phyloP scores from a whole-genome alignment of 2,888 invertebrate genomes.

The Chrysolina americana region DNA sequence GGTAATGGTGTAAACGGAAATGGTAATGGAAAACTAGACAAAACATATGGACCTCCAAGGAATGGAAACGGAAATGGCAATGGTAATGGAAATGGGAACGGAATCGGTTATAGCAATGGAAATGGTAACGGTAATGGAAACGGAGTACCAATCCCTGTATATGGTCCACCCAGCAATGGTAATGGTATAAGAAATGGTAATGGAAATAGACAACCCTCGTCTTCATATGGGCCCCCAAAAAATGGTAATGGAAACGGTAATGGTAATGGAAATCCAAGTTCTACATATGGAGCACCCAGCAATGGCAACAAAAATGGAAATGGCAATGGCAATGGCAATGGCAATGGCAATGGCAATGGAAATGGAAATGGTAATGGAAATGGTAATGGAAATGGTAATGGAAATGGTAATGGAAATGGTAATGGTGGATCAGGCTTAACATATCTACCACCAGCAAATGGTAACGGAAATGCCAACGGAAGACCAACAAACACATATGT shows the following conservation, averaged over 20 bases:
- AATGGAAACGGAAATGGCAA: constrained; percentile 56
- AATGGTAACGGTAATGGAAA: constrained; percentile 61
- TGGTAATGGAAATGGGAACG: constrained; percentile 54
- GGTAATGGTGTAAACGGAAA: constrained; percentile 57
- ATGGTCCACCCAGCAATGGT: constrained; percentile 38
- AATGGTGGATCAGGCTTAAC: no score
- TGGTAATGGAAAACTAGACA: constrained; percentile 57
- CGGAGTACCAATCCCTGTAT: constrained; percentile 54
- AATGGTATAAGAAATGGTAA: constrained; percentile 36
- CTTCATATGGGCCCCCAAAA: constrained; percentile 39
- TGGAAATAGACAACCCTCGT: no score
- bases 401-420: constrained; percentile 45
- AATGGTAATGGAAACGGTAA: constrained; percentile 41
- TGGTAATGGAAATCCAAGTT: no score
- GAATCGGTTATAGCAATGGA: constrained; percentile 47
- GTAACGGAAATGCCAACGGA: constrained; percentile 45
- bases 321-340: constrained; percentile 55
- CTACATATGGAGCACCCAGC: not conserved
- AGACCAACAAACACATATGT: no score
- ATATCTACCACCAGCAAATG: no score
- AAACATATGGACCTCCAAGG: constrained; percentile 19
- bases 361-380: constrained; percentile 56
- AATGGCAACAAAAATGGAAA: constrained; percentile 55
- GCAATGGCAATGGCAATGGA: constrained; percentile 55
- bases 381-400: constrained; percentile 50